Evolutionary conservation across 2,888 invertebrate genomes (phyloP).

Genomic region (Clivina fossor): DNA sequence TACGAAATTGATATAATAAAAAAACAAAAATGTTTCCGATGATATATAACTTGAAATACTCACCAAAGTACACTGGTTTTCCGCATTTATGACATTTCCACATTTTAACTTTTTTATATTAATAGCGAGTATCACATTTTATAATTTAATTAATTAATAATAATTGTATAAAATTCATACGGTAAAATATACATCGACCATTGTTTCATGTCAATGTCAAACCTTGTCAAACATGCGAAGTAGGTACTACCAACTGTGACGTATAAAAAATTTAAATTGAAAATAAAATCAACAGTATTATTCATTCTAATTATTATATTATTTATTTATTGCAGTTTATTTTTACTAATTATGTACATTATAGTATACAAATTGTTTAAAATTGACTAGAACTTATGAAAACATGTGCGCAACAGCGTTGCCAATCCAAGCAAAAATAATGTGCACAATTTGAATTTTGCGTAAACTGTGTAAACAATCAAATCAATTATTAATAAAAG

Average conservation of each 20-base stretch:
- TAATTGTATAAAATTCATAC: conserved; percentile 23
- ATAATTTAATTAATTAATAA: conserved; percentile 11
- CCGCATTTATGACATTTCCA: conserved; percentile 84
- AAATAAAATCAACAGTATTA: too few relatives aligned
- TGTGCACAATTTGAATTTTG: too few relatives aligned
- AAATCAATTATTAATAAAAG: too few relatives aligned
- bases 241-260: conserved; percentile 6
- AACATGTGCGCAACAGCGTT: too few relatives aligned
- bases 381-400: too few relatives aligned
- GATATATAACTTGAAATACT: conserved; percentile 43
- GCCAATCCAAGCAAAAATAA: too few relatives aligned
- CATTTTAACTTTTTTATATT: conserved; percentile 53
- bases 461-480: too few relatives aligned
- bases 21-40: conserved; percentile 30
- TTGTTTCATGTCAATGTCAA: conserved; percentile 32
- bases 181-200: conserved; percentile 23
- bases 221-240: conserved; percentile 5
- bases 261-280: too few relatives aligned
- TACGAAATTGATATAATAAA: conserved; percentile 21
- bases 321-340: too few relatives aligned
- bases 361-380: too few relatives aligned
- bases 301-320: too few relatives aligned
- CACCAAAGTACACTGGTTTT: conserved; percentile 79
- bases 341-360: too few relatives aligned
- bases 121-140: conserved; percentile 20